phyloP scores from a whole-genome alignment of 2,888 invertebrate genomes.

The Ichneumoninae sp. region DNA sequence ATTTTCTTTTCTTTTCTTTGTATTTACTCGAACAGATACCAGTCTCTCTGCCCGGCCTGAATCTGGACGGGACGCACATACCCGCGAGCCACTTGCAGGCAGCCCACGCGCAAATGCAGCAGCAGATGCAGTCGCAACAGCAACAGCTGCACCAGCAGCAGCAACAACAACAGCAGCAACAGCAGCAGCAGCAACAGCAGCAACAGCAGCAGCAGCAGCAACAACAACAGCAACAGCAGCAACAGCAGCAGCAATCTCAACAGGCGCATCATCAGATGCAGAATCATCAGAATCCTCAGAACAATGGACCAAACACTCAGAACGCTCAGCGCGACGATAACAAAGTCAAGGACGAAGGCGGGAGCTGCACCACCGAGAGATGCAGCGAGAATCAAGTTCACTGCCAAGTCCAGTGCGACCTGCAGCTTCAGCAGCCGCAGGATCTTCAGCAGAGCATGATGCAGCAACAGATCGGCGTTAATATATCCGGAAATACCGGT shows the following conservation, averaged over 20 bases:
- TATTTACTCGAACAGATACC: slow-evolving; percentile 77
- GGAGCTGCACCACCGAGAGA: slow-evolving; percentile 81
- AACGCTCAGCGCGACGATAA: slow-evolving; percentile 82
- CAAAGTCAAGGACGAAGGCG: slow-evolving; percentile 84
- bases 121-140: slow-evolving; percentile 78
- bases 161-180: slow-evolving; percentile 82
- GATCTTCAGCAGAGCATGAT: slow-evolving; percentile 82
- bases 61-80: slow-evolving; percentile 81
- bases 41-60: slow-evolving; percentile 82
- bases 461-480: slow-evolving; percentile 82
- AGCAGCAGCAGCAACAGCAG: slow-evolving; percentile 78
- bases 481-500: slow-evolving; percentile 77
- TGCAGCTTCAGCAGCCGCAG: slow-evolving; percentile 83
- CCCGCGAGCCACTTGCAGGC: slow-evolving; percentile 82
- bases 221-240: slow-evolving; percentile 77
- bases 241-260: slow-evolving; percentile 78
- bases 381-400: slow-evolving; percentile 83
- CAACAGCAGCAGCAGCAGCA: slow-evolving; percentile 79
- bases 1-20: slow-evolving; percentile 33
- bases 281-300: slow-evolving; percentile 84
- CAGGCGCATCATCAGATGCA: slow-evolving; percentile 82
- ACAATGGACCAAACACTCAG: slow-evolving; percentile 82
- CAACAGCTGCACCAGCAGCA: slow-evolving; percentile 85
- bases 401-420: slow-evolving; percentile 83
- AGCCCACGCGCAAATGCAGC: slow-evolving; percentile 76